Percentiles rank a stretch among this genome's conserved stretches.
Conservation (phyloP, 2,113 vertebrate genomes). For the Ceyx melanurus region DNA sequence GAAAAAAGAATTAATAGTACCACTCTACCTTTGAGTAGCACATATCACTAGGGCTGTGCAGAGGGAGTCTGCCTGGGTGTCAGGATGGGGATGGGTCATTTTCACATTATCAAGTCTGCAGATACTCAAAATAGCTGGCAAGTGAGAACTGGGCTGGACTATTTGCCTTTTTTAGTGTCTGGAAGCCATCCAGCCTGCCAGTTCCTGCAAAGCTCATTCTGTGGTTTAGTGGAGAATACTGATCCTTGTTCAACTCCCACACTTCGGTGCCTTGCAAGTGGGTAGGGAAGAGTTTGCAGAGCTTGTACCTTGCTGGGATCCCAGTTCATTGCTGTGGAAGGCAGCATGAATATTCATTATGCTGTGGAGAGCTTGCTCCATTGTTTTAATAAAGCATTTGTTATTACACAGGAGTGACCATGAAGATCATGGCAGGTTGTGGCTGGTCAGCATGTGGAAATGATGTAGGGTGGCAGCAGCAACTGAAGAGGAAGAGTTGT, state of each 20-base stretch:
- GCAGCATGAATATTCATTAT: background rate
- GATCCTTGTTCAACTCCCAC: conserved; percentile 52
- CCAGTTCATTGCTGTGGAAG: background rate
- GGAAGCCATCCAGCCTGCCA: conserved; percentile 36
- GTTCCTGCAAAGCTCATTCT: conserved; percentile 34
- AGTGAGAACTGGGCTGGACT: background rate
- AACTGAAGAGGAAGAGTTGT: background rate
- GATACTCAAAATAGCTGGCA: background rate
- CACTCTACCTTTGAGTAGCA: background rate
- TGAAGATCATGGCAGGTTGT: background rate
- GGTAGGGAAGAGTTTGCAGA: background rate
- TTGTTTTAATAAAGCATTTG: background rate
- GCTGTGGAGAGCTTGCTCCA: background rate
- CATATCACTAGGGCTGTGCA: background rate
- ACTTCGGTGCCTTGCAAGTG: background rate
- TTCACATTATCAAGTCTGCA: background rate
- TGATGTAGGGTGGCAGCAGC: background rate
- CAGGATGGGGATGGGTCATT: background rate
- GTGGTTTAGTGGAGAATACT: conserved; percentile 36
- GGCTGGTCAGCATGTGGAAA: background rate
- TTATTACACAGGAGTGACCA: background rate
- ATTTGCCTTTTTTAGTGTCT: conserved; percentile 1
- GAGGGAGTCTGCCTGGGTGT: background rate
- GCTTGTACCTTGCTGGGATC: background rate
- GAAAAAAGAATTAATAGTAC: background rate